Conservation (phyloP, 2,888 invertebrate genomes). For the Ecliptopera silaceata region DNA sequence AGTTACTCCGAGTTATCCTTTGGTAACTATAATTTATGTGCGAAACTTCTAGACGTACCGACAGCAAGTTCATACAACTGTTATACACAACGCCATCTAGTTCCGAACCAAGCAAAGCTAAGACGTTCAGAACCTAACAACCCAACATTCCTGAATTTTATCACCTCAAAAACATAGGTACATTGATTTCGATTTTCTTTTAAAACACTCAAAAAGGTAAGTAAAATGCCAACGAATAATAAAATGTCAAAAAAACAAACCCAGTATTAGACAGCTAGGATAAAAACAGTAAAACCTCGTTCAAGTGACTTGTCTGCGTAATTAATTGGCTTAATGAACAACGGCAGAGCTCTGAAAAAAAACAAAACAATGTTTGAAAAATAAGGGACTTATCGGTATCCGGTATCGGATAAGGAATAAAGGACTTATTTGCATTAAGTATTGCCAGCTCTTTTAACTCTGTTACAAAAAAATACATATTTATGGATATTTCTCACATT, state of each 20-base stretch:
- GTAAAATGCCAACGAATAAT: too few species aligned
- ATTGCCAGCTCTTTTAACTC: too few species aligned
- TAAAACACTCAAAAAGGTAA: slow-evolving; percentile 14
- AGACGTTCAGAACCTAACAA: too few species aligned
- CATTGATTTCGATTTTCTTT: too few species aligned
- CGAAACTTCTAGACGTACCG: slow-evolving; percentile 68
- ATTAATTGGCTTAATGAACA: slow-evolving; percentile 20
- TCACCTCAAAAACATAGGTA: too few species aligned
- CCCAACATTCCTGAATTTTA: too few species aligned
- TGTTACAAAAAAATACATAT: too few species aligned
- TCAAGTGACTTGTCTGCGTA: neutral
- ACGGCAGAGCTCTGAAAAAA: slow-evolving; percentile 10
- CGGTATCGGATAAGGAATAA: slow-evolving; percentile 6
- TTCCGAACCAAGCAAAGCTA: too few species aligned
- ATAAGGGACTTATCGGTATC: slow-evolving; percentile 9
- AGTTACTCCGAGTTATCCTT: slow-evolving; percentile 80
- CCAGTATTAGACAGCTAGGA: neutral
- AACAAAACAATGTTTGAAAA: slow-evolving; percentile 9
- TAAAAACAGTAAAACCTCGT: neutral
- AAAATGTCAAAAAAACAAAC: too few species aligned
- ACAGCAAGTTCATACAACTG: slow-evolving; percentile 46
- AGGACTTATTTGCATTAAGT: neutral
- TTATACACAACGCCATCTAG: too few species aligned
- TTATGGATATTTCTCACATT: too few species aligned
- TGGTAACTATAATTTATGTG: slow-evolving; percentile 78